A percentile compares a stretch with the other conserved stretches of the same genome.
These are phyloP conservation scores for Leptonema lineaticorne DNA, from an alignment of 1,140 invertebrate genomes.

Conservation along the genomic window DNA sequence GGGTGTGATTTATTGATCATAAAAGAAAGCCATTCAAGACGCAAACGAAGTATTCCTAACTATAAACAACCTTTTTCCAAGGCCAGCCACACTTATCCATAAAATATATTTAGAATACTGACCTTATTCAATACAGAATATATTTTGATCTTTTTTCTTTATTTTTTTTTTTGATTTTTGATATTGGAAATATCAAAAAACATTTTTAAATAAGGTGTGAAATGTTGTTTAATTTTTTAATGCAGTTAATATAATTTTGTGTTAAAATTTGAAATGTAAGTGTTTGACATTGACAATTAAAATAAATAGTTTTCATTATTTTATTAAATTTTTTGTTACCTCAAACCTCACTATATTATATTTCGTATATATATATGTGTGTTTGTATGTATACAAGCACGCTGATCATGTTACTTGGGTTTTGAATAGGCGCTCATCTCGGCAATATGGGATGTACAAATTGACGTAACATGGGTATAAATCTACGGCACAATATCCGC, in stretches of 20 bases:
- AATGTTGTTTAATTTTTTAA: no score
- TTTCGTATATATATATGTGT: no score
- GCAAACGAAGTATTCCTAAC: conserved; percentile 12
- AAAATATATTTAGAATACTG: not conserved
- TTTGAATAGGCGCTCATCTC: conserved; percentile 36
- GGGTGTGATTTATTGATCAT: conserved; percentile 37
- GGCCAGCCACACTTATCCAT: not conserved
- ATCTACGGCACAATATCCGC: conserved; percentile 35
- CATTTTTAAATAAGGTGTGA: no score
- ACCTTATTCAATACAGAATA: not conserved
- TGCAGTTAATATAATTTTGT: no score
- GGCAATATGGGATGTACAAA: conserved; percentile 32
- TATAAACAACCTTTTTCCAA: conserved; percentile 15
- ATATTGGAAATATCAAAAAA: no score
- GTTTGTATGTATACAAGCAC: not conserved
- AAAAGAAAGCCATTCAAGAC: conserved; percentile 36
- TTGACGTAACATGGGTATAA: conserved; percentile 34
- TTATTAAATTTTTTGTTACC: no score
- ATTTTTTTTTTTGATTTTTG: no score
- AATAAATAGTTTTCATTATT: no score
- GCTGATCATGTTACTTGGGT: conserved; percentile 26
- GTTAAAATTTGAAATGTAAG: no score
- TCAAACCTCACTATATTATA: no score
- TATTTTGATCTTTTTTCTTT: not conserved
- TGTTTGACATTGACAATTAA: no score